A percentile compares a stretch with the other conserved stretches of the same genome.
These are phyloP conservation scores for Lobophora halterata DNA, from an alignment of 2,888 invertebrate species.

Conservation along the genomic window DNA sequence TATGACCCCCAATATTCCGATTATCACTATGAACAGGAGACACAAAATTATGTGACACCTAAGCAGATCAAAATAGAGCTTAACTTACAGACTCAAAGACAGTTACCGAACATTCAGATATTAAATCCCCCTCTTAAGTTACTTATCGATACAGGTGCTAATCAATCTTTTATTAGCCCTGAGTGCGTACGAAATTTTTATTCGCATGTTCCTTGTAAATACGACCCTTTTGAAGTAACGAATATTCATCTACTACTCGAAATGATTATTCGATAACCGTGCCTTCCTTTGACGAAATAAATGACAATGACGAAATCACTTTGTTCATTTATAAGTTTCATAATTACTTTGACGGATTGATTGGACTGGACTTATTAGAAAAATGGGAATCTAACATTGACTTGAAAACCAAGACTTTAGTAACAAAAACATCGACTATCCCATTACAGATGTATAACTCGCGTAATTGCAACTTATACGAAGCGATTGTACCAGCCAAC, in stretches of 20 bases:
- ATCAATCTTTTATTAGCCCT: conserved; percentile 34
- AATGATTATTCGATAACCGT: conserved; percentile 33
- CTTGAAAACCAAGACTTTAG: conserved; percentile 19
- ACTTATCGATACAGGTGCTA: conserved; percentile 33
- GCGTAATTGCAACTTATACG: conserved; percentile 30
- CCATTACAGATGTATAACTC: conserved; percentile 29
- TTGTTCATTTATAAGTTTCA: conserved; percentile 36
- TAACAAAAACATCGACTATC: conserved; percentile 17
- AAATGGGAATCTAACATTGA: conserved; percentile 32
- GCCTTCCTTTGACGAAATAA: conserved; percentile 29
- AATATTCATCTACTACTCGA: conserved; percentile 30
- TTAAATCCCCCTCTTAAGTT: conserved; percentile 28
- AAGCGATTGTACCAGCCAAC: conserved; percentile 32
- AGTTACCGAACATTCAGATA: conserved; percentile 31
- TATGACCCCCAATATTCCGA: not conserved
- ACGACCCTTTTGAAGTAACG: conserved; percentile 33
- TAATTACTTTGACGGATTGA: conserved; percentile 35
- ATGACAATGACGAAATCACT: conserved; percentile 17
- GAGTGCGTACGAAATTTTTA: conserved; percentile 25
- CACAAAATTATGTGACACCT: not conserved
- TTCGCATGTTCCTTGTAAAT: conserved; percentile 16
- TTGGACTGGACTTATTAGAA: conserved; percentile 32
- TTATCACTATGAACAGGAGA: not conserved
- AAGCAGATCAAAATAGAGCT: conserved; percentile 28
- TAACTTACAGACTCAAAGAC: conserved; percentile 28